These are phyloP conservation scores for Caenorhabditis angaria DNA, from an alignment of 2,888 invertebrate genomes.

Conservation along the genomic window DNA sequence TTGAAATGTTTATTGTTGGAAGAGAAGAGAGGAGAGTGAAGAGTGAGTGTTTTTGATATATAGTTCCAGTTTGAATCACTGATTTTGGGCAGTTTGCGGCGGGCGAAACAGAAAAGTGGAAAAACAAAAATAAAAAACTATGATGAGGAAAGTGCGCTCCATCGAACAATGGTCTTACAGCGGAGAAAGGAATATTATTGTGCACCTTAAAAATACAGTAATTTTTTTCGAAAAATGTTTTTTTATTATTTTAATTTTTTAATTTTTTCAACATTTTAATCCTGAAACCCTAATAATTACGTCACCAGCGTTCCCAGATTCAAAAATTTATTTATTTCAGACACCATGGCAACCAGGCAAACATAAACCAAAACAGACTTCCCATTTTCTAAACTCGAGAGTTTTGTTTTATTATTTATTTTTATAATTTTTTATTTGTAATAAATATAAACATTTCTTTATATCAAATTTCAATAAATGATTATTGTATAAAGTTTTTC, in stretches of 20 bases:
- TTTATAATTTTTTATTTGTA: not conserved
- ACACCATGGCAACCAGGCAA: not conserved
- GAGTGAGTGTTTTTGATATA: not conserved
- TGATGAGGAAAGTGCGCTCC: not conserved
- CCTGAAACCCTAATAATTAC: not conserved
- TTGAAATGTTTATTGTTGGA: not conserved
- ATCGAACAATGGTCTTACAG: not conserved
- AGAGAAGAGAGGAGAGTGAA: not conserved
- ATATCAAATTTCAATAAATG: conserved; percentile 4
- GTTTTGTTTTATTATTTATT: not conserved
- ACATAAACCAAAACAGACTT: not conserved
- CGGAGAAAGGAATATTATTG: not conserved
- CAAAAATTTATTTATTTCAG: conserved; percentile 4
- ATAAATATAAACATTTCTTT: conserved; percentile 4
- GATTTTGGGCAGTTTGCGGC: not conserved
- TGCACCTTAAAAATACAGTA: conserved; percentile 11
- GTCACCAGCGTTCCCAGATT: not conserved
- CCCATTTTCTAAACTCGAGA: not conserved
- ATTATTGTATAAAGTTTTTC: too few relatives aligned
- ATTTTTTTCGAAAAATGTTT: not conserved
- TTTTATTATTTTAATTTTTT: too few relatives aligned
- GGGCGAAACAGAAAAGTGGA: not conserved
- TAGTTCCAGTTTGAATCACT: conserved; percentile 1
- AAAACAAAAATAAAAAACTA: not conserved
- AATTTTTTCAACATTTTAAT: not conserved